phyloP scores from a whole-genome alignment of 2,797 vertebrate species.

The Heterohyrax brucei region DNA sequence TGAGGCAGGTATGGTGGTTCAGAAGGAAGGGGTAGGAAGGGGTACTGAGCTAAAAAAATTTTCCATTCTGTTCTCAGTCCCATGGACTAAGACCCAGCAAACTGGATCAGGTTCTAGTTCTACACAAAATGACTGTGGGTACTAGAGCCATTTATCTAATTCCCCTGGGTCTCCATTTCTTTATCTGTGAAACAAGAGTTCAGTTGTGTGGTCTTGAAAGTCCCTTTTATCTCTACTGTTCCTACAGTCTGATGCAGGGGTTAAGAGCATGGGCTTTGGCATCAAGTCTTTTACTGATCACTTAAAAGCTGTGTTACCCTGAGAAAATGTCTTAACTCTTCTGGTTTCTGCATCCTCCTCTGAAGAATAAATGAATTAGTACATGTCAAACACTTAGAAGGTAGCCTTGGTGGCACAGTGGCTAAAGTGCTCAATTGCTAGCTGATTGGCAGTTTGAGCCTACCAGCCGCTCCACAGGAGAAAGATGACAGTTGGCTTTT shows the following conservation, averaged over 20 bases:
- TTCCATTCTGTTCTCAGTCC: background rate
- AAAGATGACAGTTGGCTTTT: too few relatives aligned
- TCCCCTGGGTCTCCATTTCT: background rate
- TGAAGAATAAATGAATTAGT: constrained; percentile 44
- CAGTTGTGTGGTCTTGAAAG: background rate
- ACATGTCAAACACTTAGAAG: background rate
- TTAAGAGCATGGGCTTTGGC: background rate
- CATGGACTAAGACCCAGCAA: background rate
- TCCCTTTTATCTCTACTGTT: background rate
- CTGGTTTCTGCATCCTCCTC: background rate
- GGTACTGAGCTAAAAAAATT: background rate
- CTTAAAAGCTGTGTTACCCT: background rate
- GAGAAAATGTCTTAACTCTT: background rate
- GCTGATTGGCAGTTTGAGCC: too few relatives aligned
- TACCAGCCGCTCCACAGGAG: too few relatives aligned
- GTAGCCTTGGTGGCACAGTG: too few relatives aligned
- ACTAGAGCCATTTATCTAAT: background rate
- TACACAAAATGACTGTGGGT: background rate
- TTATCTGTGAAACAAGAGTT: constrained; percentile 42
- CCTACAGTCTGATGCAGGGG: background rate
- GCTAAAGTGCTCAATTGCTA: too few relatives aligned
- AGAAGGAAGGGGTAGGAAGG: background rate
- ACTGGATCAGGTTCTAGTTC: constrained; percentile 19
- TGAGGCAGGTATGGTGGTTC: background rate
- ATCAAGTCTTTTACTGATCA: background rate